Evolutionary conservation across 2,888 invertebrate species (phyloP).

Genomic region (Amphipyra tragopoginis): DNA sequence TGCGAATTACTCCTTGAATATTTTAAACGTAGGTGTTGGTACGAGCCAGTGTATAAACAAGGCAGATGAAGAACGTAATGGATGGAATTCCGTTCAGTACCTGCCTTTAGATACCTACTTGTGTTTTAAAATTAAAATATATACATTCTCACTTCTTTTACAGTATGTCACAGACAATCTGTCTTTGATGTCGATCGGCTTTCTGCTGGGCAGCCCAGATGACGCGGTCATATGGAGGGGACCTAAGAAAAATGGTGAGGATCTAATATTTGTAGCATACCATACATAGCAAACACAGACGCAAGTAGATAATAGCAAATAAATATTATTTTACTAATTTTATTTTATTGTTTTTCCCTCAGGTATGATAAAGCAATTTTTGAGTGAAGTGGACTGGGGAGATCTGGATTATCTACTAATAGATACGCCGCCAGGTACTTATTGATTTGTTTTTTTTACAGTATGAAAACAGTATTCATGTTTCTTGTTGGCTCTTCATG

Average conservation of each 20-base stretch:
- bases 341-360: slow-evolving; percentile 10
- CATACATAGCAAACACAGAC: background rate
- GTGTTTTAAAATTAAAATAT: too few relatives aligned
- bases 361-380: slow-evolving; percentile 98
- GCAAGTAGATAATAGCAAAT: too few relatives aligned
- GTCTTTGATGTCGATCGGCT: slow-evolving; percentile 99
- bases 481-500: too few relatives aligned
- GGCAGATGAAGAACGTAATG: too few relatives aligned
- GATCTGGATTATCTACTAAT: slow-evolving; percentile 96
- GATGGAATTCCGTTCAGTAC: too few relatives aligned
- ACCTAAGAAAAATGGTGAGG: slow-evolving; percentile 97
- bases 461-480: background rate
- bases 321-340: too few relatives aligned
- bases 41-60: too few relatives aligned
- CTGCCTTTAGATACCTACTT: too few relatives aligned
- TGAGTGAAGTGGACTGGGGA: slow-evolving; percentile 99
- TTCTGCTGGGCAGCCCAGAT: slow-evolving; percentile 95
- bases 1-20: too few relatives aligned
- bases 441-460: background rate
- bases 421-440: slow-evolving; percentile 97
- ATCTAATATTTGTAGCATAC: background rate
- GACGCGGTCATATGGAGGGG: slow-evolving; percentile 99
- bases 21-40: too few relatives aligned
- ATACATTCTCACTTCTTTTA: slow-evolving; percentile 57
- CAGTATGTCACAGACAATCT: slow-evolving; percentile 98